Percentiles rank a stretch among this genome's conserved stretches.
These are phyloP conservation scores for Athene noctua DNA, from an alignment of 2,113 vertebrate genomes.

Conservation along the genomic window DNA sequence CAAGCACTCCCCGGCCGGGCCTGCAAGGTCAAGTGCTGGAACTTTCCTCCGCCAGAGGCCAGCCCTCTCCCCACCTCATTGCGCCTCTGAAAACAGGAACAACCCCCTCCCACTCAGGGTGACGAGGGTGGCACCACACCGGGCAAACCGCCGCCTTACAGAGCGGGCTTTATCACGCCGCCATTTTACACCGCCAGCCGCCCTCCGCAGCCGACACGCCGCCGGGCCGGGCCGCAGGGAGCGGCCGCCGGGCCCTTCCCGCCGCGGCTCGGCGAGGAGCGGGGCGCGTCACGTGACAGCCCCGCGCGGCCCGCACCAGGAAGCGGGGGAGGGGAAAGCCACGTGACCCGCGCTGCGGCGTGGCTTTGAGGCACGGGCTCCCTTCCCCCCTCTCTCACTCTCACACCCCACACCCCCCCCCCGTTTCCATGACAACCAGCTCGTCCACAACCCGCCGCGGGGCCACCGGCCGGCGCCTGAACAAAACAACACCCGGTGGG, in stretches of 20 bases:
- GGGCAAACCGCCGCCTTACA: accelerated
- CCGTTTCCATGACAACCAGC: background rate
- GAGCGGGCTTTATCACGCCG: accelerated
- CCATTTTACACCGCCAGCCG: background rate
- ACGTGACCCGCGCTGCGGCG: background rate
- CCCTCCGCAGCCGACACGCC: accelerated
- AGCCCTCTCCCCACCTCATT: no score
- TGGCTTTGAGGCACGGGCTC: accelerated
- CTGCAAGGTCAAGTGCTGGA: background rate
- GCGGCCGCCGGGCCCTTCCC: no score
- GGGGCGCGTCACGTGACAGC: background rate
- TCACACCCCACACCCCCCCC: no score
- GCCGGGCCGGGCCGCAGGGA: no score
- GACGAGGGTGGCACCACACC: background rate
- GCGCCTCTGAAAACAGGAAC: accelerated
- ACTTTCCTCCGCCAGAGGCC: background rate
- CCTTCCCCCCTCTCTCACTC: accelerated
- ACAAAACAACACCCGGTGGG: no score
- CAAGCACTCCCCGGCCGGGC: accelerated
- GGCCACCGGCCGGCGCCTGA: background rate
- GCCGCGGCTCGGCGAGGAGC: no score
- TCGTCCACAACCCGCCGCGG: accelerated
- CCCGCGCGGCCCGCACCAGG: accelerated
- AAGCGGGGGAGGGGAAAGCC: accelerated
- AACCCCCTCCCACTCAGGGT: accelerated